Evolutionary conservation across 1,140 invertebrate genomes (phyloP), one percentile per base, ranked within the genome.

Genomic region (Patella vulgata): DNA sequence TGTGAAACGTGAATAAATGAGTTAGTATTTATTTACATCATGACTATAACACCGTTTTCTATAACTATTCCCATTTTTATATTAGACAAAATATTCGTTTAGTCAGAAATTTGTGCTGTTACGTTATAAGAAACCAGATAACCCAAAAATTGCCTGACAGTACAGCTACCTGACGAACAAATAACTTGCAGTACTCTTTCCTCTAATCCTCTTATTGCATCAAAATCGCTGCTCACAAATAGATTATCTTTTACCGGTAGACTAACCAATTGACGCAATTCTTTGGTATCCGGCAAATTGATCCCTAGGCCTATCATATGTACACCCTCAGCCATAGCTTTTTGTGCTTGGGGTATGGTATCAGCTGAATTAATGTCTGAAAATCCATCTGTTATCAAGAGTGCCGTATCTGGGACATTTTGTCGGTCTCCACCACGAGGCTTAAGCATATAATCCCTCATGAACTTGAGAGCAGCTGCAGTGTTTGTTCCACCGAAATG

Each of bases 401-500:
- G 43, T 44, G 47, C 52, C 27, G 73, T 51, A 39, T 75, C 73
- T 19, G 51, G 52, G 2, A 63, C 63, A 23, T 64, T 54, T 12
- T 60, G 36, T 30, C 73, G 59, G 52, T 75, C 73, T 36, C 73
- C 73, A 27, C 63, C 68, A 6, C 53, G 50, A 4, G 48, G 52
- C 3, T 58, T 67, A 46, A 75, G 71, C 68, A 73, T 71, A 14
- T 66, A n/a, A 0, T 27, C 50, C 36, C 71, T 42, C 51, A 71
- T 61, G 0, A 47, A 42, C 27, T 71, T 42, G 5, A 79, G 39
- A 4, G 63, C 75, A 39, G 56, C 77, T 14, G 75, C 70, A 14
- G 73, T 79, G 48, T 77, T 76, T 8, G 71, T 73, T 36, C 60
- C 65, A 25, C 71, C 68, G 21, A 62, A 66, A 1, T 58, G 40